Evolutionary conservation across 2,113 vertebrate genomes (phyloP), one percentile per base, ranked within the genome.

Genomic region (Paracyprichromis sp.): DNA sequence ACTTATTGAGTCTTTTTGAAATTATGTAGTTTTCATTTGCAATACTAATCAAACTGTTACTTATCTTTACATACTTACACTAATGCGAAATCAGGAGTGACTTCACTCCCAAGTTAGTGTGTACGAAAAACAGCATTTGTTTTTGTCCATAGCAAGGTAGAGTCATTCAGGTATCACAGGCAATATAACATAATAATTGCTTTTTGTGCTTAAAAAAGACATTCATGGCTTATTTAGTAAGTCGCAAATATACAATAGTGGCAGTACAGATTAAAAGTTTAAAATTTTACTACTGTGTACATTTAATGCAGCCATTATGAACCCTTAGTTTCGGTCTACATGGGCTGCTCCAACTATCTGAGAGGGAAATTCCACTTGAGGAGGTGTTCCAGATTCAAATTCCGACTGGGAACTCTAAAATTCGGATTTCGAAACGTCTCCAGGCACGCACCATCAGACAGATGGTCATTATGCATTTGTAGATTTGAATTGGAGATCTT

Each of bases 1-100:
- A 91, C 87, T 92, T 94, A 89, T n/a, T 90, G 85, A 90, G 88
- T 93, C 80, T 92, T 89, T 94, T 89, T 52, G 57, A 63, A 87
- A 86, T 54, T 66, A 88, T 91, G 83, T 90, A 82, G 84, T 93
- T 91, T 90, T 59, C 91, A 6, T 17, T 59, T 59, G 26, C 26
- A 92, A 87, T 87, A 83, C 81, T 78, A 59, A 85, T 82, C 52
- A 52, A 91, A 73, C 47, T 43, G 83, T 85, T 81, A 86, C 52
- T 83, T 79, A 86, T 90, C 56, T 84, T 83, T 38, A 80, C 47
- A 52, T 21, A 54, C 86, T 80, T 89, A 86, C 78, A 90, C 26
- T 40, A 40, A 69, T 34, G 88, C 6, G 11, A 56, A 56, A 24
- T 66, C 31, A 36, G 61, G 61, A 66, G 59, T 36, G 59, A 36